Conservation (phyloP, 2,797 vertebrate species). For the Sebastes steindachneri region DNA sequence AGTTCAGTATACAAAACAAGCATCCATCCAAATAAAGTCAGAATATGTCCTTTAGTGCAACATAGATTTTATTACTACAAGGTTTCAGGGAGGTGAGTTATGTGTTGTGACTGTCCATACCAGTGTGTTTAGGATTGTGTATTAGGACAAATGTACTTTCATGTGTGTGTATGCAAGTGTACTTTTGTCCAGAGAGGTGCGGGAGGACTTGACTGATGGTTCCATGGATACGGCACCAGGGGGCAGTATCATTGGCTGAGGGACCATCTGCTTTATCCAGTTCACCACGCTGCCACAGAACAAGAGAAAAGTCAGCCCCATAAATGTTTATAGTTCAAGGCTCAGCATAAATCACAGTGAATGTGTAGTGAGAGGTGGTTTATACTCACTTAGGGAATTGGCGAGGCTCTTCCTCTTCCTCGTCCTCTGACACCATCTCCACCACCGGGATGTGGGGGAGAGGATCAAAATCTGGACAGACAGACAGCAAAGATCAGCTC, state of each 20-base stretch:
- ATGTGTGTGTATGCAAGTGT: conserved; percentile 4
- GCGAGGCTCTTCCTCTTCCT: conserved; percentile 39
- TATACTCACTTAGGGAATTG: conserved; percentile 72
- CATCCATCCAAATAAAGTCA: not conserved
- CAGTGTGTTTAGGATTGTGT: not conserved
- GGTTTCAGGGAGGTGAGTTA: not conserved
- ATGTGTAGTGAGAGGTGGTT: not conserved
- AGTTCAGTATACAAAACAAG: not conserved
- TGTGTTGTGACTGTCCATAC: not conserved
- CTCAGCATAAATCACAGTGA: not conserved
- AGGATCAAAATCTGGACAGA: conserved; percentile 75
- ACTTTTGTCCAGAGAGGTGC: conserved; percentile 82
- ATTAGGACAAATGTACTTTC: not conserved
- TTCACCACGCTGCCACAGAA: conserved; percentile 67
- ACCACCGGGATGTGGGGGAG: conserved; percentile 83
- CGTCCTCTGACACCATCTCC: conserved; percentile 82
- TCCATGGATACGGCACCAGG: conserved; percentile 62
- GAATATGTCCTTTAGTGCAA: not conserved
- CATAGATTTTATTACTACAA: not conserved
- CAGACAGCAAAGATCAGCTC: not conserved
- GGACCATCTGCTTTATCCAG: conserved; percentile 83
- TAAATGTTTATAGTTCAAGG: not conserved
- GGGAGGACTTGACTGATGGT: conserved; percentile 32
- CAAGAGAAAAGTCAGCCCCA: not conserved
- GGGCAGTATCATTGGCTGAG: conserved; percentile 68